Evolutionary conservation across 2,888 invertebrate species (phyloP), one percentile per base, ranked within the genome.

Genomic region (Halictus quadricinctus): DNA sequence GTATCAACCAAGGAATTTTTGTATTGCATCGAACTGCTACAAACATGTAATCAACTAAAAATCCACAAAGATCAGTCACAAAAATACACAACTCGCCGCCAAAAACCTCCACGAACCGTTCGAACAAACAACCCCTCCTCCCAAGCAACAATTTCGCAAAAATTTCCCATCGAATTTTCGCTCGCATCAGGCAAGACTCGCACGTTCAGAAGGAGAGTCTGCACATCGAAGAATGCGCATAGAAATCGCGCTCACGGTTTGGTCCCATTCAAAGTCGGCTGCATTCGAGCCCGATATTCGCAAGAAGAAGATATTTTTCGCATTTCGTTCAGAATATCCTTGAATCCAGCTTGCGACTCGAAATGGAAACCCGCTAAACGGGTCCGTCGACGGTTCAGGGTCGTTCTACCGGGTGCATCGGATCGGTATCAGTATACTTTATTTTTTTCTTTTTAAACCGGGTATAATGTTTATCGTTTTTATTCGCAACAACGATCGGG

Each of bases 401-500:
- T 36, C 66, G 60, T 29, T 60, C 29, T 6, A 25, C 25, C 25
- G 60, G 15, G 13, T 25, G 60, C 60, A 60, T 60, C 25, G 60
- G 60, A 25, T 25, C 60, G 60, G 60, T 60, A 60, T 60, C 60
- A 2, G 60, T 15, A 0, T 1, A 5, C 13, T 13, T 36, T 36
- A 36, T 36, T 12, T 12, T 13, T 1, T 12, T 25, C n/a, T 13
- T 25, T 5, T 13, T 25, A 12, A n/a, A 60, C 12, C 13, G 64
- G 64, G 1, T 15, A n/a, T 36, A 36, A 8, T 41, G 36, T 69
- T 43, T 69, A 69, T 69, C n/a, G 29, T 36, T 79, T 66, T 58
- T 73, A 48, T 43, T 29, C 18, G 81, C 66, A 25, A 15, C 25
- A 48, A 66, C 46, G 64, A 83, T 75, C 75, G 82, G 54, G 79